Evolutionary conservation across 2,888 invertebrate genomes (phyloP).

Genomic region (Trichopria drosophilae): DNA sequence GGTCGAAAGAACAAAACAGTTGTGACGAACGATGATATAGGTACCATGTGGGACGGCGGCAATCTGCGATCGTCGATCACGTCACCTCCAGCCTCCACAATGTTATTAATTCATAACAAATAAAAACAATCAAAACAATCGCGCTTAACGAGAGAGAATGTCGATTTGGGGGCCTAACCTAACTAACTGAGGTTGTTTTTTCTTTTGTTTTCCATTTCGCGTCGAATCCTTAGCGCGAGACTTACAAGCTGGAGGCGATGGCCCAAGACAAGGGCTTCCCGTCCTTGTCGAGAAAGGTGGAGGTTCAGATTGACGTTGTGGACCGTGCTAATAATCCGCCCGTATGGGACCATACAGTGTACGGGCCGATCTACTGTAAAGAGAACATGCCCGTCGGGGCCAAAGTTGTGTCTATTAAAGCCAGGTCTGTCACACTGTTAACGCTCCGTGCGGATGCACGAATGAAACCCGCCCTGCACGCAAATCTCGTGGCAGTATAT

Average conservation of each 20-base stretch:
- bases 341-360: slow-evolving; percentile 94
- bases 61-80: slow-evolving; percentile 39
- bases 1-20: no score
- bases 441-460: slow-evolving; percentile 57
- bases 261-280: slow-evolving; percentile 97
- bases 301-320: slow-evolving; percentile 98
- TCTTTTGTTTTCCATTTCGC: slow-evolving; percentile 66
- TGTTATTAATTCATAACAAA: no score
- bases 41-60: slow-evolving; percentile 38
- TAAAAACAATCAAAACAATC: slow-evolving; percentile 19
- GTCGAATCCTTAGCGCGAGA: slow-evolving; percentile 81
- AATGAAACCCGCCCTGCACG: slow-evolving; percentile 57
- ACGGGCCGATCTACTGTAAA: slow-evolving; percentile 96
- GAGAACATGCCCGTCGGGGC: slow-evolving; percentile 97
- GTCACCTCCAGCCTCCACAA: slow-evolving; percentile 47
- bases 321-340: slow-evolving; percentile 97
- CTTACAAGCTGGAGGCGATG: slow-evolving; percentile 97
- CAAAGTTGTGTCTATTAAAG: slow-evolving; percentile 97
- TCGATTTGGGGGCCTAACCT: slow-evolving; percentile 48
- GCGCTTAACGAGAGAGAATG: no score
- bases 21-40: slow-evolving; percentile 34
- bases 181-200: slow-evolving; percentile 71
- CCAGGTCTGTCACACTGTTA: slow-evolving; percentile 82
- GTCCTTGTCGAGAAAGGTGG: slow-evolving; percentile 93
- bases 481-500: slow-evolving; percentile 58